These are phyloP conservation scores for Nibea albiflora DNA, from an alignment of 2,113 vertebrate genomes.

Conservation along the genomic window DNA sequence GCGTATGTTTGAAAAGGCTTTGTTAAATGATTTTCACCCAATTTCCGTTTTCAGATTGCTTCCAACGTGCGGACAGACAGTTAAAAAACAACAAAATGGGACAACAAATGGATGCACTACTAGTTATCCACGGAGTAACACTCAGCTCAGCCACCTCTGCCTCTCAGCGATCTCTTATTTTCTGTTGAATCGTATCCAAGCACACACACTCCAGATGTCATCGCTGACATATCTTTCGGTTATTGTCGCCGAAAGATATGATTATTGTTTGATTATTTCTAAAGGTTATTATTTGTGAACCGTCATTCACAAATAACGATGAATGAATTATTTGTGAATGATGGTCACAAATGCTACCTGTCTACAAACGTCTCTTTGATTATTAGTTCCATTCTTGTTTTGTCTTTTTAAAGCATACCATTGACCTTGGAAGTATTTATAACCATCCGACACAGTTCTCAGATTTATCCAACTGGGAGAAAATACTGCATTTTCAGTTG, in stretches of 20 bases:
- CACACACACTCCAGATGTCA: neutral
- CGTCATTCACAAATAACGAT: neutral
- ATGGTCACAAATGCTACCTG: slow-evolving; percentile 32
- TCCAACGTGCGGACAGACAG: neutral
- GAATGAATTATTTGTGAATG: slow-evolving; percentile 25
- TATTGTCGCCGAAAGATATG: no score
- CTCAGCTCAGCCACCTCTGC: neutral
- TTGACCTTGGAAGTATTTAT: neutral
- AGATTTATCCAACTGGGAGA: neutral
- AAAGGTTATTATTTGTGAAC: no score
- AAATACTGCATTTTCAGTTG: neutral
- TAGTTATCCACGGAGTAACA: neutral
- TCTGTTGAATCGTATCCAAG: neutral
- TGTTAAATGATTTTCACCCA: neutral
- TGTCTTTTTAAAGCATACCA: neutral
- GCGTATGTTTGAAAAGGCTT: neutral
- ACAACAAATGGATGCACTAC: neutral
- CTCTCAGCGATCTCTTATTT: neutral
- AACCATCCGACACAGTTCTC: neutral
- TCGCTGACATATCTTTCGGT: slow-evolving; percentile 1
- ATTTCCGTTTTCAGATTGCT: neutral
- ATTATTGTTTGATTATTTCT: no score
- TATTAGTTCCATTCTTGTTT: neutral
- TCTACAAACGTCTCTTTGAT: neutral
- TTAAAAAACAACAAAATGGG: neutral